These are phyloP conservation scores for Phalacrocorax carbo DNA, from an alignment of 2,113 vertebrate species.

Conservation along the genomic window DNA sequence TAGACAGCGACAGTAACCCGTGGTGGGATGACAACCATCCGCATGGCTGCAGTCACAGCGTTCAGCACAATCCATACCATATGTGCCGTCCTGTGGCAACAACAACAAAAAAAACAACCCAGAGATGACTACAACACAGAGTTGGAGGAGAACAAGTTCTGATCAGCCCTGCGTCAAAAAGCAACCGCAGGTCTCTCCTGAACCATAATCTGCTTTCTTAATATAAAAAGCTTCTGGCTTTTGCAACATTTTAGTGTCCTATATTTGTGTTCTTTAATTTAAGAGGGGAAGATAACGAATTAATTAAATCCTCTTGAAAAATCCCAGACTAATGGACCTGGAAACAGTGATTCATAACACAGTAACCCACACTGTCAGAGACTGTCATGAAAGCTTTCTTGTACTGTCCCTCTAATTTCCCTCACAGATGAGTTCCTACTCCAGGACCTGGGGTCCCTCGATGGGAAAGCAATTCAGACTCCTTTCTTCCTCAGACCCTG, in stretches of 20 bases:
- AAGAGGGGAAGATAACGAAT: neutral
- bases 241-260: neutral
- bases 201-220: neutral
- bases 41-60: constrained; percentile 96
- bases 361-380: neutral
- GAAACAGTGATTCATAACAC: neutral
- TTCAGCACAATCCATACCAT: constrained; percentile 89
- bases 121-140: neutral
- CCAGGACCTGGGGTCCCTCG: neutral
- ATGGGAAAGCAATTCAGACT: neutral
- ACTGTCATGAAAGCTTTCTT: neutral
- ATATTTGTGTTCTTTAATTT: neutral
- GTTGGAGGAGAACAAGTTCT: neutral
- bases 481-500: neutral
- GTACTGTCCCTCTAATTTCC: neutral
- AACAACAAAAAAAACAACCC: neutral
- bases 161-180: neutral
- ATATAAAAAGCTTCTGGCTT: neutral
- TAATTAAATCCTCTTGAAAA: neutral
- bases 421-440: neutral
- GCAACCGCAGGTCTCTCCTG: neutral
- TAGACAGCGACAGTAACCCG: constrained; percentile 92
- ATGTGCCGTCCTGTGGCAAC: constrained; percentile 86
- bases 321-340: neutral
- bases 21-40: constrained; percentile 90